Conservation (phyloP, 2,797 vertebrate genomes). For the Sebastes diaconus region DNA sequence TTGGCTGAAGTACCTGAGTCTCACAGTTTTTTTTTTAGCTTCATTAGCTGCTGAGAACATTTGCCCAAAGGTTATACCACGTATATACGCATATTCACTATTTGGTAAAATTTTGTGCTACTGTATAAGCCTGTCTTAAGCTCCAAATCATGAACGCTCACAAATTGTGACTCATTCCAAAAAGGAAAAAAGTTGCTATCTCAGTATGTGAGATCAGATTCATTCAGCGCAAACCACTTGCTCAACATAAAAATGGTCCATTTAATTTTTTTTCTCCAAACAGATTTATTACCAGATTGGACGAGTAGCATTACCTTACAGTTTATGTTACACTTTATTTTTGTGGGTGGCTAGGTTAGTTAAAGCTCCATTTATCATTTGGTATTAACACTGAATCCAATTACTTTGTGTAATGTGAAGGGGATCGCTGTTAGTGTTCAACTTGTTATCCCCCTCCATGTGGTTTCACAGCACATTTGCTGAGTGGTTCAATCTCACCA, state of each 20-base stretch:
- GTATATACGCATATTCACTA: background rate
- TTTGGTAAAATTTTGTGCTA: background rate
- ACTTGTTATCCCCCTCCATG: background rate
- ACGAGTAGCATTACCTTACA: background rate
- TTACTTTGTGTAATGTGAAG: background rate
- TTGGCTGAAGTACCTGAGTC: slow-evolving; percentile 8
- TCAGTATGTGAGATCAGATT: background rate
- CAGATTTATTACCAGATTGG: background rate
- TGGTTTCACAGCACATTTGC: too few relatives aligned
- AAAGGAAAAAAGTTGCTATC: background rate
- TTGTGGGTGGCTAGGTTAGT: background rate
- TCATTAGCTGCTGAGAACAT: slow-evolving; percentile 20
- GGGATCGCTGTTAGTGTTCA: background rate
- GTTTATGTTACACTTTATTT: background rate
- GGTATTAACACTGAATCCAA: background rate
- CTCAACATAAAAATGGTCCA: background rate
- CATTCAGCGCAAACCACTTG: background rate
- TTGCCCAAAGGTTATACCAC: background rate
- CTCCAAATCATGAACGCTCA: background rate
- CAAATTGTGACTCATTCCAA: background rate
- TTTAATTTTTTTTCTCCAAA: background rate
- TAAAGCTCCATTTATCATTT: slow-evolving; percentile 3
- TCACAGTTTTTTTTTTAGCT: slow-evolving; percentile 17
- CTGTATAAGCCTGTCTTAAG: background rate
- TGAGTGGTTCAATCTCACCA: background rate